Evolutionary conservation across 2,797 vertebrate genomes (phyloP), one percentile per base, ranked within the genome.

Genomic region (Chromobotia macracanthus): DNA sequence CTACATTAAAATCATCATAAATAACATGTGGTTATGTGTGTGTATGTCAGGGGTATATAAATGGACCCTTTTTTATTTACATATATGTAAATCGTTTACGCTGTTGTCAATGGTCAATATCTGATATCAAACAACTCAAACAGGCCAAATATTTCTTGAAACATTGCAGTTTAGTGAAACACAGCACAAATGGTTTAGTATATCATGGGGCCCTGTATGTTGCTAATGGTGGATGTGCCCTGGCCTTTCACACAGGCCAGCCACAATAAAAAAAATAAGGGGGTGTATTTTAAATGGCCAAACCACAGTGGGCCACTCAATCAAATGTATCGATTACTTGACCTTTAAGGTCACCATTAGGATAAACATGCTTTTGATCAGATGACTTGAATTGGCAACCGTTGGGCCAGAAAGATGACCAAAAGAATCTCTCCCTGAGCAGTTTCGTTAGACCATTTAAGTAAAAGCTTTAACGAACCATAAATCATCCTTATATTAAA

Each of bases 291-390:
- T 75, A 69, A 67, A 75, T 75, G 68, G 68, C 28, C 77, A 65
- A 53, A 77, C 69, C 80, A 79, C 79, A 82, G 82, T 75, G 77
- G 85, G 75, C 79, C 72, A 41, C 84, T 55, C 73, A 82, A 84
- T 85, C 83, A 84, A 81, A 82, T 81, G 77, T 88, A 88, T 83
- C 75, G 87, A 85, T 80, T 81, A 56, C 58, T 35, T 85, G 83
- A 85, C 84, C 87, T 83, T 68, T 73, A 78, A 58, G 66, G 77
- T 84, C 82, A 84, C 70, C 46, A 23, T 28, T 64, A 84, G 71
- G 64, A 67, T 85, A 86, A 87, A 84, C 82, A 82, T 65, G 64
- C 77, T 80, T 75, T 80, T 75, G 58, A 85, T 87, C 86, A 86
- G 67, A 69, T 76, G 80, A 79, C 77, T 84, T 84, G 80, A 74